Base-by-base conservation (phyloP, 2,113 vertebrate species). In the Naja naja region DNA sequence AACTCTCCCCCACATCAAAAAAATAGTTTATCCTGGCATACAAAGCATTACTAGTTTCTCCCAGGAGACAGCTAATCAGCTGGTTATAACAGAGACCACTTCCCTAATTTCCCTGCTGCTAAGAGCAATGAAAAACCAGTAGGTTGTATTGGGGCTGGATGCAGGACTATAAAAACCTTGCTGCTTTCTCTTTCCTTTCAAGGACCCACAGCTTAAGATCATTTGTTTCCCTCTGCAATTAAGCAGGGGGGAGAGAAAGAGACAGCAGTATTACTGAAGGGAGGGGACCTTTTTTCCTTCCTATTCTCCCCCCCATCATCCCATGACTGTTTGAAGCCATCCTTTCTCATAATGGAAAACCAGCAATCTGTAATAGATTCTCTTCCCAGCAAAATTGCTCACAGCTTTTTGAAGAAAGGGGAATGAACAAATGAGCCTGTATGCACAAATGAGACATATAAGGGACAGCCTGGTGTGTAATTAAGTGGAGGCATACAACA, bases 1-100 rank as follows among this genome's bases (percentile, higher is more conserved):
- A 43, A 69, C 30, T 1, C 12, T 4, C 11, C 14, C 12, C 30
- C 1, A 0, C 16, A 4, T 0, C 27, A 1, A 11, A 14, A 69
- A 30, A 74, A 81, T 22, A 81, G 7, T 43, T 22, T 81, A 43
- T 43, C 74, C 74, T 81, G 74, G 8, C 34, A 43, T 43, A 43
- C 74, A 81, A 81, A 43, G n/a, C 74, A 81, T 6, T 22, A 8
- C 18, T 22, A 43, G 34, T 7, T 81, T 81, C 7, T 81, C 74
- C 74, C 74, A 81, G 34, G 74, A 81, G 74, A 34, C 34, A 43
- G 6, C 34, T 43, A 81, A 81, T 81, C 18, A 81, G 34, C 18
- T 81, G 74, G 74, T 34, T 81, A 60, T 27, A 81, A 43, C 18
- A 81, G 74, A 81, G 74, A 22, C 74, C 74, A 9, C 18, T 43